These are phyloP conservation scores for Acomys russatus DNA, from an alignment of 2,797 vertebrate genomes.

Conservation along the genomic window DNA sequence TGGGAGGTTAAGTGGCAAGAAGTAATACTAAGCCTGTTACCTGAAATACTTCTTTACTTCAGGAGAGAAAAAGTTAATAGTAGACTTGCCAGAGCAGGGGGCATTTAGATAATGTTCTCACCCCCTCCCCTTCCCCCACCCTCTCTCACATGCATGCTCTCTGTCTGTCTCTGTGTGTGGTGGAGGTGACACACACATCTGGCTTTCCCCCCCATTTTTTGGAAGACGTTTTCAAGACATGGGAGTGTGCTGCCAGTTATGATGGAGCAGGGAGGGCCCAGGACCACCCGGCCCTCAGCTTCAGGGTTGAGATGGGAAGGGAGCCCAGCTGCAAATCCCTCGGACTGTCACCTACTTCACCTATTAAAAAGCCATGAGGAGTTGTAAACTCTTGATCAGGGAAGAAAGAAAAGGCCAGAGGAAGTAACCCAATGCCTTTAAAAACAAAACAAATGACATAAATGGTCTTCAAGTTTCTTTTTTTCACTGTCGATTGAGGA, in stretches of 20 bases:
- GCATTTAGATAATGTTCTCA: conserved; percentile 38
- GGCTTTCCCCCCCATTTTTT: conserved; percentile 37
- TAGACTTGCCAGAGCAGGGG: neutral
- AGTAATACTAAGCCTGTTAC: conserved; percentile 41
- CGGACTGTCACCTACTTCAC: conserved; percentile 71
- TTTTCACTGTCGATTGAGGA: conserved; percentile 68
- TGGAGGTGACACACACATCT: neutral
- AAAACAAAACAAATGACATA: conserved; percentile 62
- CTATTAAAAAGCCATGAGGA: conserved; percentile 86
- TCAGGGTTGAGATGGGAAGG: neutral
- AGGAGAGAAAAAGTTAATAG: conserved; percentile 52
- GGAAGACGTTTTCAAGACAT: conserved; percentile 62
- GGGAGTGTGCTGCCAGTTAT: neutral
- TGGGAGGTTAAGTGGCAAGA: conserved; percentile 35
- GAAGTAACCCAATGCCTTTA: conserved; percentile 86
- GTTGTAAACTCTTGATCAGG: conserved; percentile 83
- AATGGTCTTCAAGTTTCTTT: conserved; percentile 45
- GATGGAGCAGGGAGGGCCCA: neutral
- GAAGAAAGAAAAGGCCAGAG: conserved; percentile 80
- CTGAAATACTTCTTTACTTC: conserved; percentile 66
- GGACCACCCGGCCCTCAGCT: neutral
- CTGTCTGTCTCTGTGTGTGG: neutral
- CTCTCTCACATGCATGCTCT: neutral
- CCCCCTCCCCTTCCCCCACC: neutral
- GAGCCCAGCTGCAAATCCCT: conserved; percentile 7